Base-by-base conservation (phyloP, 2,797 vertebrate genomes). In the Helicolenus hilgendorfi region DNA sequence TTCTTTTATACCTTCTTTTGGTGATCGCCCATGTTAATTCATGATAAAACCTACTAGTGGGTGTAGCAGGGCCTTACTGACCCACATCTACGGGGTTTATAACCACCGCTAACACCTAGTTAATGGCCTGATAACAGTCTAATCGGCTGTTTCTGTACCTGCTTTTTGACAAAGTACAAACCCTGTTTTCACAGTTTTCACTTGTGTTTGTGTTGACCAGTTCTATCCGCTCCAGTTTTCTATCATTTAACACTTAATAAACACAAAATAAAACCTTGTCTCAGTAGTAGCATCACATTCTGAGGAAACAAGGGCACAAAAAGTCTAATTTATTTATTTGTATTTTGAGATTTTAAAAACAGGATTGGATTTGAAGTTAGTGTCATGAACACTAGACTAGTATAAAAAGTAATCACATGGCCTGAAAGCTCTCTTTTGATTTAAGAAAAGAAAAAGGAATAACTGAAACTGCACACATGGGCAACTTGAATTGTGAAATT, bases 401-500 rank as follows among this genome's bases (percentile, higher is more conserved):
- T 1, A 29, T 33, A 73, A 45, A 53, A 79, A 36, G 27, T 74
- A 18, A 27, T 70, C 14, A 65, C 1, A 2, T 45, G 26, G 22
- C 33, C 22, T 70, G 59, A 55, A 49, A 71, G 35, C 56, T 62
- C 59, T 75, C n/a, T 9, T 26, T 56, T 72, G n/a, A 71, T 64
- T 83, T 27, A 56, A 67, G 15, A 41, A 63, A 31, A 69, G 14
- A 60, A 49, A 5, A 45, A 18, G 49, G 7, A 55, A 71, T 31
- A 13, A 67, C n/a, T 20, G 20, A 68, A 71, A 53, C 55, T 3
- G 4, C 8, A 38, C 10, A 73, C n/a, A 20, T 8, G 11, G 56
- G 27, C 29, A 65, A 14, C 64, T 79, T 76, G 36, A 79, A 68
- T 9, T 4, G 29, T 72, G 53, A 84, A 73, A 83, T 77, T 60